Conservation (phyloP, 2,888 invertebrate species). For the Apotomis turbidana region DNA sequence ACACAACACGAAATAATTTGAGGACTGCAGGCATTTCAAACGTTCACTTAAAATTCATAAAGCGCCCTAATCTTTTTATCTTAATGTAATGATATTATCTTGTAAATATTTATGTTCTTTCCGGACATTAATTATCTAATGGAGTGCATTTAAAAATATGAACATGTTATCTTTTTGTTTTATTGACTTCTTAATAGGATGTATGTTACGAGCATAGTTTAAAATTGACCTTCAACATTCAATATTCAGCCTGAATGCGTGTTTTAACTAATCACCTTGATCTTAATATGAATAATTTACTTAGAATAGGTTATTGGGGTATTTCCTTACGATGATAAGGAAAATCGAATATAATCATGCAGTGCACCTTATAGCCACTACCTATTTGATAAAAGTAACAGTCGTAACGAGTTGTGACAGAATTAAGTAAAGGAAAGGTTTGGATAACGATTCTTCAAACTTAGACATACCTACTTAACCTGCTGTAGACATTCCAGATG, state of each 20-base stretch:
- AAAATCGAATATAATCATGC: not conserved
- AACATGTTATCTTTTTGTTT: not conserved
- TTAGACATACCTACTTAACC: too few species aligned
- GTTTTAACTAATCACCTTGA: constrained; percentile 39
- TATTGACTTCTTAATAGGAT: constrained; percentile 2
- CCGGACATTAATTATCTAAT: not conserved
- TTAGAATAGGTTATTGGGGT: constrained; percentile 13
- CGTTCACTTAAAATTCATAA: constrained; percentile 32
- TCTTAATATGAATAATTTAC: constrained; percentile 32
- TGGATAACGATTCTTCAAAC: too few species aligned
- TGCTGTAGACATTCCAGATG: too few species aligned
- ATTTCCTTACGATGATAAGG: not conserved
- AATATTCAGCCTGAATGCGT: constrained; percentile 30
- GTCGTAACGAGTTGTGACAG: too few species aligned
- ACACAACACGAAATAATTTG: constrained; percentile 25
- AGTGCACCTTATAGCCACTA: too few species aligned
- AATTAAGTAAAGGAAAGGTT: too few species aligned
- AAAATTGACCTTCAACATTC: constrained; percentile 44
- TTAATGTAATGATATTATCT: constrained; percentile 26
- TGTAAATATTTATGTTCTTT: constrained; percentile 6
- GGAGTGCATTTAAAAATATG: not conserved
- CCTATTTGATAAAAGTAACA: too few species aligned
- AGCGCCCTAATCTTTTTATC: constrained; percentile 42
- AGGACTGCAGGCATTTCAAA: constrained; percentile 47
- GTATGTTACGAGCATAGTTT: constrained; percentile 22